phyloP scores from a whole-genome alignment of 2,888 invertebrate genomes.

The Caenorhabditis becei region DNA sequence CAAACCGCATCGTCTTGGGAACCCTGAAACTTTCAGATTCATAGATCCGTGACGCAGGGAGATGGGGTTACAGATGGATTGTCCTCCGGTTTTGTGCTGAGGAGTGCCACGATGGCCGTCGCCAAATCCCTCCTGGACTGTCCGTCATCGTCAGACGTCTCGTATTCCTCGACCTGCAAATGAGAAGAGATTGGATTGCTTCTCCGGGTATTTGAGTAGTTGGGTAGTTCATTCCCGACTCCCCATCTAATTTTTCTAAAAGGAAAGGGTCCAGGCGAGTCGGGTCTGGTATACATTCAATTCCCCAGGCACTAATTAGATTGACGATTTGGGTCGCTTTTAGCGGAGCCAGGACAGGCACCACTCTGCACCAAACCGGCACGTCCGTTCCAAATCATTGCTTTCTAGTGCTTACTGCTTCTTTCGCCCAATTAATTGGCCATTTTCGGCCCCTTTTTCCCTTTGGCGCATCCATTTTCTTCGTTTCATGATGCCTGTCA shows the following conservation, averaged over 20 bases:
- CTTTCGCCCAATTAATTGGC: slow-evolving; percentile 31
- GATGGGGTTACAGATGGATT: slow-evolving; percentile 70
- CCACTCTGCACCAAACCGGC: neutral
- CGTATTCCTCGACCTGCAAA: slow-evolving; percentile 79
- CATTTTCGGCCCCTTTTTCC: too few relatives aligned
- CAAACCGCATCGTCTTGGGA: slow-evolving; percentile 71
- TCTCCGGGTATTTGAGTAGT: too few relatives aligned
- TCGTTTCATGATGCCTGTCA: neutral
- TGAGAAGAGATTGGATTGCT: too few relatives aligned
- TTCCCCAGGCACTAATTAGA: slow-evolving; percentile 48
- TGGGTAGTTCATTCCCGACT: neutral
- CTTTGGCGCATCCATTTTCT: too few relatives aligned
- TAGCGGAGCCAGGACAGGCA: neutral
- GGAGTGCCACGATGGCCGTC: slow-evolving; percentile 71
- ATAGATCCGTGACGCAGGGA: neutral
- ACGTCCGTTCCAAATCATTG: slow-evolving; percentile 42
- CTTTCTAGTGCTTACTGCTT: neutral
- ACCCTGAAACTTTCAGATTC: slow-evolving; percentile 64
- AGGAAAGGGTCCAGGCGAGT: neutral
- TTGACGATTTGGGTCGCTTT: slow-evolving; percentile 25
- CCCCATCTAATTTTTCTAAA: slow-evolving; percentile 15
- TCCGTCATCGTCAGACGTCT: slow-evolving; percentile 80
- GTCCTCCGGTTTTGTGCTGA: slow-evolving; percentile 67
- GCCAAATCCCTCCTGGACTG: slow-evolving; percentile 76
- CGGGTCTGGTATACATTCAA: neutral